Evolutionary conservation across 2,888 invertebrate genomes (phyloP), one percentile per base, ranked within the genome.

Genomic region (Halictus quadricinctus): DNA sequence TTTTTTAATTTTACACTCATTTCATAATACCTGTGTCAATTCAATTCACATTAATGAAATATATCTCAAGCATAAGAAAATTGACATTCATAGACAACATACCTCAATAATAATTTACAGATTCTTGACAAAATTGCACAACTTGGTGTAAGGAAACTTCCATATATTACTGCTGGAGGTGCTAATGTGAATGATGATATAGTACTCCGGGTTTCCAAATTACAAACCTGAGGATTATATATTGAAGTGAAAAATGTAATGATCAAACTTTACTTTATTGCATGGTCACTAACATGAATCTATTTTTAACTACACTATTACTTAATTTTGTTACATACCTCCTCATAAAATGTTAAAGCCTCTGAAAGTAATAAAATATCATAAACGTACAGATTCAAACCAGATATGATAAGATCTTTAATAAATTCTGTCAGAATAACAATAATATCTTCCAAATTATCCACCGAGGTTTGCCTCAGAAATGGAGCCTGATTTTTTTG

Each of bases 121-220:
- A 92, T 87, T 86, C 91, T 91, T 18, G 93, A 92, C n/a, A 94
- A 76, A 64, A 92, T 87, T 7, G 88, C 88, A 79, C 91, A 91
- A 80, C 87, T 92, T 74, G 82, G 90, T 29, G 89, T 88, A 18
- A 93, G 80, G 78, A 94, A 92, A 83, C 91, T 85, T 36, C 92
- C 93, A 83, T 94, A 94, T 83, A 94, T 91, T 7, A 94, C 89
- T 25, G 91, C 83, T 13, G 93, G 73, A 0, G 94, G 93, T 72
- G 94, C 92, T 2, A 94, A 70, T 36, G 93, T 93, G 86, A 92
- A 90, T n/a, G 89, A 86, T n/a, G 80, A 76, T 25, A 92, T 36
- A n/a, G 79, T 76, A 77, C 89, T 91, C 7, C 72, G 86, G 25
- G 48, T 83, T 83, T 93, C 92, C n/a, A 93, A 85, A 50, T 70